Conservation (phyloP, 2,888 invertebrate genomes). For the Pseudanteris insignis region DNA sequence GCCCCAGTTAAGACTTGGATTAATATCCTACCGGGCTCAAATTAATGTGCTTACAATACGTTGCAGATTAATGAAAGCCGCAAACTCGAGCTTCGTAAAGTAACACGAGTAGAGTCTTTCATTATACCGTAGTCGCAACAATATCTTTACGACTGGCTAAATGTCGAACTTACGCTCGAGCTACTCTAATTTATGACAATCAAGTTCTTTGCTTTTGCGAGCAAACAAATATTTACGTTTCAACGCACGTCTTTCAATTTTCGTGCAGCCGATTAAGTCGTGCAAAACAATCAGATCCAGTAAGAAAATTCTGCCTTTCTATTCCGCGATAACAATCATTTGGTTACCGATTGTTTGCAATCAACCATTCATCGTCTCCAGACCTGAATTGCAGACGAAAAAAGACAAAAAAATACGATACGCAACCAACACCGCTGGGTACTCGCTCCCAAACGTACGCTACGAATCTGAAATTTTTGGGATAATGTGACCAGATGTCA, state of each 20-base stretch:
- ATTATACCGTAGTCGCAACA: slow-evolving; percentile 22
- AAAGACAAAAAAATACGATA: no score
- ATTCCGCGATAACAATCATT: no score
- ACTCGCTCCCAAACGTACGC: no score
- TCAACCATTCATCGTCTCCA: no score
- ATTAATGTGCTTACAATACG: slow-evolving; percentile 35
- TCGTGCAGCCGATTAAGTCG: not conserved
- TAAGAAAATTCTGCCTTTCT: no score
- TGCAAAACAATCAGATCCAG: no score
- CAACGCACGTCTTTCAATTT: slow-evolving; percentile 11
- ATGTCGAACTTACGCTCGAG: slow-evolving; percentile 23
- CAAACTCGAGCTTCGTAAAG: slow-evolving; percentile 32
- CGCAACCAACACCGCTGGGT: no score
- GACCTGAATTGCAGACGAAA: no score
- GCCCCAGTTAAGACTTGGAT: slow-evolving; percentile 20
- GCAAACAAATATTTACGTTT: slow-evolving; percentile 7
- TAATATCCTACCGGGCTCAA: slow-evolving; percentile 31
- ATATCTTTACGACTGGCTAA: slow-evolving; percentile 27
- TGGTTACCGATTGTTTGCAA: no score
- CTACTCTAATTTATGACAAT: slow-evolving; percentile 17
- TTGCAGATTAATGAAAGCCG: slow-evolving; percentile 36
- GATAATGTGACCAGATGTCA: no score
- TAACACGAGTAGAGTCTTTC: slow-evolving; percentile 31
- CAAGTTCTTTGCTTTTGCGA: slow-evolving; percentile 13
- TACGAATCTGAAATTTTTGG: no score